phyloP scores from a whole-genome alignment of 2,888 invertebrate genomes.

The Epinotia nisella region DNA sequence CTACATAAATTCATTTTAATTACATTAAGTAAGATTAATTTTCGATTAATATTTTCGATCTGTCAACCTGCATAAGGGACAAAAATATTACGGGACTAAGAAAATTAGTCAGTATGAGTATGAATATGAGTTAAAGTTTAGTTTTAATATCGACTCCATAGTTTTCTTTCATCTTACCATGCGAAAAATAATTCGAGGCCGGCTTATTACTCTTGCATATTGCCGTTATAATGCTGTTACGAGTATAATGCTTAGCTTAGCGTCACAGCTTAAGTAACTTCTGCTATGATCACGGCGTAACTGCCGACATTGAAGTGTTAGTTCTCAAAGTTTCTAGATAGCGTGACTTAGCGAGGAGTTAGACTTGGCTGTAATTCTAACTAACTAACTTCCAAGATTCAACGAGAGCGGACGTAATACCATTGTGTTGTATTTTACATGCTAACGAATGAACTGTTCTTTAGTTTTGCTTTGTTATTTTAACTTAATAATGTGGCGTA shows the following conservation, averaged over 20 bases:
- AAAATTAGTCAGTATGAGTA: no score
- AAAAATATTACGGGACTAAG: no score
- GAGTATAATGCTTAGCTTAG: constrained; percentile 19
- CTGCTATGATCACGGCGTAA: constrained; percentile 29
- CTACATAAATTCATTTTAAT: no score
- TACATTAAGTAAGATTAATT: no score
- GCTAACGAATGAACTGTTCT: background rate
- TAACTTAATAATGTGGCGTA: background rate
- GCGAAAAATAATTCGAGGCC: no score
- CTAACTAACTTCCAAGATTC: constrained; percentile 9
- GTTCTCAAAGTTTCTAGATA: constrained; percentile 19
- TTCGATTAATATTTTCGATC: no score
- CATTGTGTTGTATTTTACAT: background rate
- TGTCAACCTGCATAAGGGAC: no score
- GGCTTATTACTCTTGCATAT: background rate
- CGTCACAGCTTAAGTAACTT: constrained; percentile 29
- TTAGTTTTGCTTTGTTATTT: background rate
- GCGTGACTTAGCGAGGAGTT: constrained; percentile 18
- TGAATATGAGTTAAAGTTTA: no score
- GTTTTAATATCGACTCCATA: no score
- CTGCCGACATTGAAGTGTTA: constrained; percentile 28
- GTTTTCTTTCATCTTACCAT: no score
- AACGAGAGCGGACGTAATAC: background rate
- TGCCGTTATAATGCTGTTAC: background rate
- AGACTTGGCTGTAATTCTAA: constrained; percentile 25